Percentiles rank a stretch among this genome's conserved stretches.
phyloP scores from a whole-genome alignment of 2,113 vertebrate genomes.

The Puffinus mauretanicus region DNA sequence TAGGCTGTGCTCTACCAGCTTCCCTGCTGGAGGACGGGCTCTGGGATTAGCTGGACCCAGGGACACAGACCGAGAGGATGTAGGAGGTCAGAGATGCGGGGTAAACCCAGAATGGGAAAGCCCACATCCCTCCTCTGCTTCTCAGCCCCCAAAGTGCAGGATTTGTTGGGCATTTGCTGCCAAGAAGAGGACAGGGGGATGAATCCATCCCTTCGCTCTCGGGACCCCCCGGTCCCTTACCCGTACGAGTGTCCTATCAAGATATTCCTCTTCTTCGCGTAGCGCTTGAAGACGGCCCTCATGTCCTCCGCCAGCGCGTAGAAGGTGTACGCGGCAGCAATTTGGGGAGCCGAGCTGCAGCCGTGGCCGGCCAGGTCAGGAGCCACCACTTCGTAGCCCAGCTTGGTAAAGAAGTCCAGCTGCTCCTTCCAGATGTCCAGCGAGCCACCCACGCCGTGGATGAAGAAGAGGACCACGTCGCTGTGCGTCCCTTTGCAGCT shows the following conservation, averaged over 20 bases:
- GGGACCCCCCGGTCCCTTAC: conserved; percentile 61
- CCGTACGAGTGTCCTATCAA: conserved; percentile 94
- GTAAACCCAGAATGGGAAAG: neutral
- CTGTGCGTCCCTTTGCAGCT: conserved; percentile 87
- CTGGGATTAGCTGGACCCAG: neutral
- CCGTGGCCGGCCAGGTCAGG: conserved; percentile 90
- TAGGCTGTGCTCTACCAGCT: neutral
- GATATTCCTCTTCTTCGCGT: conserved; percentile 89
- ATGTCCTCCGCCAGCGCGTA: conserved; percentile 94
- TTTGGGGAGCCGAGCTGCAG: conserved; percentile 85
- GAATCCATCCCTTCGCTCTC: neutral
- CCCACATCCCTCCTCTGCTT: neutral
- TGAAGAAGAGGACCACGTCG: conserved; percentile 92
- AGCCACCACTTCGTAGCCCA: conserved; percentile 94
- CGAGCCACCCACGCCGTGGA: conserved; percentile 93
- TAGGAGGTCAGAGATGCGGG: neutral
- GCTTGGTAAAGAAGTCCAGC: conserved; percentile 88
- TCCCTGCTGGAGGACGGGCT: neutral
- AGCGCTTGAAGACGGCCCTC: conserved; percentile 88
- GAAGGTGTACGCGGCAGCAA: conserved; percentile 93
- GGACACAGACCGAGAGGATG: neutral
- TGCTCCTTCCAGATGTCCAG: conserved; percentile 95
- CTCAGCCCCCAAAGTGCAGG: rapidly evolving
- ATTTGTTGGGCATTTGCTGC: neutral
- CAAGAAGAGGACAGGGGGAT: neutral